Evolutionary conservation across 2,113 vertebrate genomes (phyloP), one percentile per base, ranked within the genome.

Genomic region (Campylomormyrus numenius): DNA sequence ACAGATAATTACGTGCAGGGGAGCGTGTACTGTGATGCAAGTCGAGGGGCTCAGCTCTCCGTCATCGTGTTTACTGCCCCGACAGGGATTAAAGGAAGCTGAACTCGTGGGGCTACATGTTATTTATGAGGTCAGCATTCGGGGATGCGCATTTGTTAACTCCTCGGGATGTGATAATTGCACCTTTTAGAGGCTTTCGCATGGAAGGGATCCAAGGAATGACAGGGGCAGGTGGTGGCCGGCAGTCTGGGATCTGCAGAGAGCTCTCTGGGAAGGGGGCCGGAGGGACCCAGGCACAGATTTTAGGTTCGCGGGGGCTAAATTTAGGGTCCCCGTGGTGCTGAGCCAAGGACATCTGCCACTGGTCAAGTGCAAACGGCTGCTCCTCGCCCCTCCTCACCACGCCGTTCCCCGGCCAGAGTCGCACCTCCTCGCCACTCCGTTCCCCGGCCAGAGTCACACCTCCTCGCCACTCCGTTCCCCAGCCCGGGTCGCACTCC

Each of bases 261-360:
- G 70, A n/a, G 62, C 70, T 21, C 39, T 17, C 31, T 62, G 3
- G 50, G 56, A 58, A 70, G 46, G 77, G 56, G 17, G 17, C 10
- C 10, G 31, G 48, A 50, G 19, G 27, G 53, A 62, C 52, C 50
- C 27, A 10, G 87, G 10, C 31, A 66, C 19, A 80, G 52, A 62
- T 58, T 89, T 66, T 62, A 42, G 31, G 74, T 45, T 89, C 5
- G 9, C 17, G 52, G 21, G 17, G 19, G 80, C 42, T 85, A 85
- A 85, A 85, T 85, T 62, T 85, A 58, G 89, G 77, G 24, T 10
- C 53, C 5, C 62, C 13, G 2, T 24, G 21, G 35, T 92, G 92
- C 94, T 94, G 94, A 94, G 92, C 93, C 94, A 95, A 92, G 92
- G 62, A 90, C 91, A 89, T 92, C 89, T 85, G 90, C 91, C 88